Base-by-base conservation (phyloP, 92 coral and sea anemone species). In the Actinernus sp. region DNA sequence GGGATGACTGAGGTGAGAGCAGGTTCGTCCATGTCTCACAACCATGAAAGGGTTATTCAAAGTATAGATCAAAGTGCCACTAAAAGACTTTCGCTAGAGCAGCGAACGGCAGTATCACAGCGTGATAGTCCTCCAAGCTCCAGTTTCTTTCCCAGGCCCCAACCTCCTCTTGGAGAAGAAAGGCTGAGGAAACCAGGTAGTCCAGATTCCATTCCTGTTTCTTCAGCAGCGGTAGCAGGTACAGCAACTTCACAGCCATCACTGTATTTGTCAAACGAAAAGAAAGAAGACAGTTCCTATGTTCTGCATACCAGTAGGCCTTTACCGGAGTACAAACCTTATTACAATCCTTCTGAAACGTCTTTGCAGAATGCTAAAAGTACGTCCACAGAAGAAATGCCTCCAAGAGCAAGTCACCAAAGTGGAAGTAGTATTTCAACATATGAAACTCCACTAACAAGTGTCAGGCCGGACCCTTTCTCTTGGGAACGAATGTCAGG, bases 361-460 rank as follows among this genome's bases (percentile, higher is more conserved):
- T 45, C 52, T 8, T 6, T 14, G 8, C 6, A 34, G 41, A 6
- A 34, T 6, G 14, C 6, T 14, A 34, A 6, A 34, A 6, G 11
- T 45, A 23, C 52, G 22, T 5, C 5, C 41, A 36, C 8, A 17
- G 19, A 45, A 9, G 21, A 45, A 5, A 6, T 45, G 52, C 52
- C 52, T 17, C 17, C 8, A 45, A 45, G 52, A 7, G 10, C 52
- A 12, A 45, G 52, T 18, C n/a, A n/a, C n/a, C 17, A 8, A 45
- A 45, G 52, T 4, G 10, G 18, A 12, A 45, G 52, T 18, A 44
- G 58, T n/a, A 30, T 57, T 32, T 70, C 78, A 1, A 26, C 33
- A 10, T 70, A 33, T 39, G 78, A 70, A 23, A 70, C 78, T 6
- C 78, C 78, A 29, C 41, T 70, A 25, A 70, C 54, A 2, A 57